These are phyloP conservation scores for Colius striatus DNA, from an alignment of 2,113 vertebrate genomes.

Conservation along the genomic window DNA sequence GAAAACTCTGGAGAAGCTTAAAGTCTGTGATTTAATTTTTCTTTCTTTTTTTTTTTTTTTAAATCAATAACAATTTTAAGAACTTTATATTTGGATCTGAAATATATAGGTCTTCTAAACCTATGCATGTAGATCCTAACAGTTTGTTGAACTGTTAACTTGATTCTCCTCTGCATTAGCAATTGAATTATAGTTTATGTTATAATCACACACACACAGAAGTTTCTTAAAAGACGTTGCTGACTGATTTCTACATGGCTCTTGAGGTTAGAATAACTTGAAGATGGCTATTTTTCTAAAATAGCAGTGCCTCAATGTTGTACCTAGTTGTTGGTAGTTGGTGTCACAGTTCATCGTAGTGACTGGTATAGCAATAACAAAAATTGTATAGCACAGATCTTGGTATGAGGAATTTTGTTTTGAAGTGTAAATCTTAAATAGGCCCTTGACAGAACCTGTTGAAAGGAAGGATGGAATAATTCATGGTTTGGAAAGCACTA, in stretches of 20 bases:
- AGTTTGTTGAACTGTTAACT: neutral
- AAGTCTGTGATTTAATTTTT: neutral
- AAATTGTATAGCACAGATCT: neutral
- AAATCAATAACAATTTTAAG: neutral
- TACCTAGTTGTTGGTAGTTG: neutral
- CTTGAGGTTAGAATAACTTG: neutral
- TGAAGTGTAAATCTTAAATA: neutral
- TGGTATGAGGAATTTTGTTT: neutral
- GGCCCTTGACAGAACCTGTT: neutral
- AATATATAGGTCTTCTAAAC: neutral
- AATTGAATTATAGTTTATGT: neutral
- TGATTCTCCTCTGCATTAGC: neutral
- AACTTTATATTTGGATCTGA: neutral
- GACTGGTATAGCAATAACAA: neutral
- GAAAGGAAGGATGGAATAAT: neutral
- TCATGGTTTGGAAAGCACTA: neutral
- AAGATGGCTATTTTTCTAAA: neutral
- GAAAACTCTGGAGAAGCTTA: neutral
- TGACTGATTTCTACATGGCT: neutral
- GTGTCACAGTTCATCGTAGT: neutral
- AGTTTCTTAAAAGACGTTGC: neutral
- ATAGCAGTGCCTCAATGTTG: rapidly evolving
- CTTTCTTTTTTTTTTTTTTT: neutral
- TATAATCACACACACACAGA: neutral
- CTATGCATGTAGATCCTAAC: neutral